Percentiles rank a stretch among this genome's conserved stretches.
phyloP scores from a whole-genome alignment of 2,888 invertebrate species.

The Agonopterix arenella region DNA sequence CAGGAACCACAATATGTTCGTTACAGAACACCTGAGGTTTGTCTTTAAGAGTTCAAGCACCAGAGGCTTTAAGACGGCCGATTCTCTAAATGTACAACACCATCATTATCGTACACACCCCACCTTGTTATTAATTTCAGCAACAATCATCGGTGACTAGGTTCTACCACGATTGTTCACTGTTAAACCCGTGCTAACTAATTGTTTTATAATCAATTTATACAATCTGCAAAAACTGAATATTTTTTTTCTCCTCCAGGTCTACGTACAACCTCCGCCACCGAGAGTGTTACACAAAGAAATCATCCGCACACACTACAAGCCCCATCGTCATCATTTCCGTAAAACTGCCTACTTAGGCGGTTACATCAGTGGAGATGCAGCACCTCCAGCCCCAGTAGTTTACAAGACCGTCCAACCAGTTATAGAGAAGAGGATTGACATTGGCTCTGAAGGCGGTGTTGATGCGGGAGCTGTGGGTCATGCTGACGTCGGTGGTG shows the following conservation, averaged over 20 bases:
- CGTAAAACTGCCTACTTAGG: conserved; percentile 48
- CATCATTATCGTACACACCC: not conserved
- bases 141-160: conserved; percentile 1
- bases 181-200: conserved; percentile 1
- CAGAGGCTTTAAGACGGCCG: conserved; percentile 38
- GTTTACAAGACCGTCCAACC: conserved; percentile 23
- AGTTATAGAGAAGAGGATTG: conserved; percentile 46
- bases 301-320: conserved; percentile 39
- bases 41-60: conserved; percentile 27
- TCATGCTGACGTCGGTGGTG: conserved; percentile 21
- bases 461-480: conserved; percentile 22
- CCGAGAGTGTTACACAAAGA: conserved; percentile 39
- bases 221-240: not conserved
- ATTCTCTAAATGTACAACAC: conserved; percentile 5
- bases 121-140: not conserved
- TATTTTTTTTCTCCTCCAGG: conserved; percentile 27
- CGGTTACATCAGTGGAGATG: conserved; percentile 43
- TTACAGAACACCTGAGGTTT: conserved; percentile 38
- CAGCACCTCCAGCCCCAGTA: conserved; percentile 13
- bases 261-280: conserved; percentile 39
- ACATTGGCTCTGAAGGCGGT: conserved; percentile 36
- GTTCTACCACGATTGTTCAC: not conserved
- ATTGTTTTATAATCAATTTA: not conserved
- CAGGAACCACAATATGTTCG: conserved; percentile 19
- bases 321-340: conserved; percentile 46